Conservation (phyloP, 2,888 invertebrate genomes). For the Pherbina coryleti region DNA sequence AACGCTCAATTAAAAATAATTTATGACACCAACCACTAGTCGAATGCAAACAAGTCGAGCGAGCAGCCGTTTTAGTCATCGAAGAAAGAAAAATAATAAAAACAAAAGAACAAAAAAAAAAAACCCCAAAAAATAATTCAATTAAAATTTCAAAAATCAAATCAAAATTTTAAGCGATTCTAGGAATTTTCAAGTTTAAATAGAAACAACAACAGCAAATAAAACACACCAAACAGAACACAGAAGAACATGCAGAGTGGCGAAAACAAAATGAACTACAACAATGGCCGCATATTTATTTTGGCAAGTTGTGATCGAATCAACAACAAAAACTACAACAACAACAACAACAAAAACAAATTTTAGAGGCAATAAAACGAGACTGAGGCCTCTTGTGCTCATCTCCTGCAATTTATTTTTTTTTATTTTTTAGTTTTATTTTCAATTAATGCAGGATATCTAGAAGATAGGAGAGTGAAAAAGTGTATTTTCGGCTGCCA, state of each 20-base stretch:
- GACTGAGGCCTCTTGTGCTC: neutral
- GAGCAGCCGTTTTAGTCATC: neutral
- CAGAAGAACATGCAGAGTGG: neutral
- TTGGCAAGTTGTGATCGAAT: no score
- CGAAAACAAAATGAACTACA: neutral
- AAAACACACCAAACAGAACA: slow-evolving; percentile 10
- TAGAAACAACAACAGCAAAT: slow-evolving; percentile 26
- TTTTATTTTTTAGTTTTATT: no score
- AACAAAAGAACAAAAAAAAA: no score
- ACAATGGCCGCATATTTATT: neutral
- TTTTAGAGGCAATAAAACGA: neutral
- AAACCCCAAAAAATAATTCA: neutral
- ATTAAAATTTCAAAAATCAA: slow-evolving; percentile 32
- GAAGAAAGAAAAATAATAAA: no score
- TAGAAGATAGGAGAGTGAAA: no score
- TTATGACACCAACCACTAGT: slow-evolving; percentile 20
- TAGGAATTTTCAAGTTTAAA: slow-evolving; percentile 46
- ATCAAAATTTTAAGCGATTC: slow-evolving; percentile 45
- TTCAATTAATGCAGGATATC: no score
- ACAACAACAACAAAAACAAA: no score
- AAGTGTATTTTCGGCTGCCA: no score
- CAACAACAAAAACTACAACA: no score
- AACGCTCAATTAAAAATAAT: slow-evolving; percentile 35
- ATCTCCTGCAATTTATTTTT: no score
- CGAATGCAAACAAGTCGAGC: neutral